Evolutionary conservation across 2,888 invertebrate species (phyloP).

Genomic region (Drymonia ruficornis): DNA sequence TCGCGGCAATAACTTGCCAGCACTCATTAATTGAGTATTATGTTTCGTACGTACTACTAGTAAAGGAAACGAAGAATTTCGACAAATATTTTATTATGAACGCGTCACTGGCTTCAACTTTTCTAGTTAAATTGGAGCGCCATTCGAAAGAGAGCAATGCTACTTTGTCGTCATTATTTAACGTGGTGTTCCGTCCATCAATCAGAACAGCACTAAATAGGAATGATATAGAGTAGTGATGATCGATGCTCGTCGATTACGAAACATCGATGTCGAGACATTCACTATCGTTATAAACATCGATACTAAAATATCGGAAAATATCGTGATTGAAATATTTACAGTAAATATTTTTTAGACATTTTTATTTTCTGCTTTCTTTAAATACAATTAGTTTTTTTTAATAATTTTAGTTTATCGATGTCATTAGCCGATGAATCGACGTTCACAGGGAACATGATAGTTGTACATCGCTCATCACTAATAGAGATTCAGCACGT

Average conservation of each 20-base stretch:
- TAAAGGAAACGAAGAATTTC: conserved; percentile 48
- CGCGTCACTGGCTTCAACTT: conserved; percentile 42
- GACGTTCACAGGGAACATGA: neutral
- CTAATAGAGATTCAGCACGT: conserved; percentile 66
- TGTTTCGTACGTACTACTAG: conserved; percentile 51
- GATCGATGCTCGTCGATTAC: conserved; percentile 6
- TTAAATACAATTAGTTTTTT: neutral
- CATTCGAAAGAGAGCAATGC: conserved; percentile 63
- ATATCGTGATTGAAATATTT: conserved; percentile 6
- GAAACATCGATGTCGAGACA: conserved; percentile 7
- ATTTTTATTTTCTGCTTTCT: conserved; percentile 1
- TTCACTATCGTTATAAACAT: conserved; percentile 6
- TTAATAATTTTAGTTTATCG: neutral
- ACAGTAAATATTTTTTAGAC: conserved; percentile 1
- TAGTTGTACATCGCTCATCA: conserved; percentile 6
- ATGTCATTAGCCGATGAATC: conserved; percentile 4
- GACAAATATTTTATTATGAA: conserved; percentile 33
- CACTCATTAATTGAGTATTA: conserved; percentile 64
- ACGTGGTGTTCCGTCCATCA: conserved; percentile 41
- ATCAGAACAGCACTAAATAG: conserved; percentile 50
- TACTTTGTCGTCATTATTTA: conserved; percentile 48
- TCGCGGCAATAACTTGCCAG: conserved; percentile 33
- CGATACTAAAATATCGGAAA: neutral
- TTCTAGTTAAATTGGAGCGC: conserved; percentile 44
- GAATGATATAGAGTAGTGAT: conserved; percentile 49